Conservation (phyloP, 1,140 invertebrate genomes). For the Trichonephila clavipes region DNA sequence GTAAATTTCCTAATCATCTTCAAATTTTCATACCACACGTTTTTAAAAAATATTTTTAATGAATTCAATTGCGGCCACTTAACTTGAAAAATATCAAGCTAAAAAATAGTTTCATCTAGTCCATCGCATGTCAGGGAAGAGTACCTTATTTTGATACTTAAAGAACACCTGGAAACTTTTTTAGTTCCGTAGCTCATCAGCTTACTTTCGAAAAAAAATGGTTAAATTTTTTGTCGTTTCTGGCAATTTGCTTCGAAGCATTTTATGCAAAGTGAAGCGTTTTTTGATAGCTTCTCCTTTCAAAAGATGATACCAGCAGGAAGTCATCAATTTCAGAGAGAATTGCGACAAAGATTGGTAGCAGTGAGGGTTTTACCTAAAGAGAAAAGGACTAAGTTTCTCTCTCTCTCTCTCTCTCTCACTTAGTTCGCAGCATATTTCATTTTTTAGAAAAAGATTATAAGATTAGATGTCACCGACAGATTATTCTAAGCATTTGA, state of each 20-base stretch:
- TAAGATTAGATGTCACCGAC: conserved; percentile 5
- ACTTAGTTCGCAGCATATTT: not conserved
- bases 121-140: not conserved
- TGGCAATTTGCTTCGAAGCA: conserved; percentile 22
- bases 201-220: conserved; percentile 9
- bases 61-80: not conserved
- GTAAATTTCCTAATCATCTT: not conserved
- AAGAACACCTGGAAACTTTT: conserved; percentile 14
- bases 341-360: not conserved
- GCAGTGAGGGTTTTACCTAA: not conserved
- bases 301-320: conserved; percentile 29
- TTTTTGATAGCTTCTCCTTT: conserved; percentile 43
- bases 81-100: not conserved
- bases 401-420: no score
- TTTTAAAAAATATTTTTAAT: conserved; percentile 4
- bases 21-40: not conserved
- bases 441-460: conserved; percentile 23
- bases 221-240: conserved; percentile 14
- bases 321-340: conserved; percentile 43
- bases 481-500: conserved; percentile 13
- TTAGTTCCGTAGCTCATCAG: conserved; percentile 14
- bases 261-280: conserved; percentile 67
- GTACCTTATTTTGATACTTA: conserved; percentile 8
- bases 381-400: conserved; percentile 18
- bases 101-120: not conserved